A percentile compares a stretch with the other conserved stretches of the same genome.
Evolutionary conservation across 2,797 vertebrate genomes (phyloP).

Genomic region (Oreochromis mossambicus): DNA sequence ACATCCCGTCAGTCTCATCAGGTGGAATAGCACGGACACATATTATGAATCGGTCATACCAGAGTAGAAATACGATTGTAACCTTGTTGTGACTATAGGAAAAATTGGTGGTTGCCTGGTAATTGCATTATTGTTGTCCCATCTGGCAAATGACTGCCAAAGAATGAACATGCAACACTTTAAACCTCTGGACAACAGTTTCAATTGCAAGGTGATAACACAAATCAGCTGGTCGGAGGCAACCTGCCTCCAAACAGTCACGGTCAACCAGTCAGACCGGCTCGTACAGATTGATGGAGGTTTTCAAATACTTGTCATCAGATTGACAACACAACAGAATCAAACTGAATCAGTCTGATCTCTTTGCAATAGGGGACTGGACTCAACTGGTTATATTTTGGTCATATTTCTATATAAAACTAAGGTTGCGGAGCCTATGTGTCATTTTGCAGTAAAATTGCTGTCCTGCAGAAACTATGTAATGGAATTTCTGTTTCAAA

Average conservation of each 20-base stretch:
- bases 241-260: neutral
- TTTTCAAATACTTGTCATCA: neutral
- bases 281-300: neutral
- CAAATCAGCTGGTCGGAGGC: neutral
- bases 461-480: neutral
- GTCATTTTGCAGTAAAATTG: neutral
- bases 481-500: neutral
- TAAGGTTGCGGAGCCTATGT: neutral
- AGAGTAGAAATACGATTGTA: neutral
- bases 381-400: neutral
- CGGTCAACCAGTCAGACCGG: neutral
- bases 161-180: neutral
- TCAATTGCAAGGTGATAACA: neutral
- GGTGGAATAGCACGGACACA: neutral
- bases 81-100: neutral
- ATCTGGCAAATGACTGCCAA: neutral
- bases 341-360: neutral
- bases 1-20: neutral
- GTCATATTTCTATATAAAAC: neutral
- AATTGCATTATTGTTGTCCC: neutral
- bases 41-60: neutral
- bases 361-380: neutral
- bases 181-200: neutral
- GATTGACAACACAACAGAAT: neutral
- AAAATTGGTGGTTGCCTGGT: neutral